These are phyloP conservation scores for Gasterosteus aculeatus DNA, from an alignment of 2,113 vertebrate genomes.

Conservation along the genomic window DNA sequence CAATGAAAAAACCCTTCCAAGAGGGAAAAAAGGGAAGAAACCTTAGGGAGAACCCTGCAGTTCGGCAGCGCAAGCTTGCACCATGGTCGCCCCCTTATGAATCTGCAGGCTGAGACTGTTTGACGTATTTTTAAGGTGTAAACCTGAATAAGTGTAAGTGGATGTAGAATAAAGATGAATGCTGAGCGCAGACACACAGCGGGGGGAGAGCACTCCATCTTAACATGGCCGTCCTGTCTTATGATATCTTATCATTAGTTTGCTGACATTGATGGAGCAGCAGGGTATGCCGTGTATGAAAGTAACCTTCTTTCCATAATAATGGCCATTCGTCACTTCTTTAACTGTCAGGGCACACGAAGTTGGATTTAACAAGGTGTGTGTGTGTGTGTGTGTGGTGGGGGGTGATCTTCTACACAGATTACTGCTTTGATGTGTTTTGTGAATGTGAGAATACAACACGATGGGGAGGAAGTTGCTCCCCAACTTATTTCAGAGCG, in stretches of 20 bases:
- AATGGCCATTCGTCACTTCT: slow-evolving; percentile 80
- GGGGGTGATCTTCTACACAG: slow-evolving; percentile 44
- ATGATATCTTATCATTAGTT: slow-evolving; percentile 86
- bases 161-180: slow-evolving; percentile 79
- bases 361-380: slow-evolving; percentile 60
- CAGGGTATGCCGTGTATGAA: slow-evolving; percentile 70
- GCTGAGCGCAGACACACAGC: slow-evolving; percentile 48
- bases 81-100: slow-evolving; percentile 1
- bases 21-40: too few relatives aligned
- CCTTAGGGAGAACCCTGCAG: too few relatives aligned
- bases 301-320: slow-evolving; percentile 85
- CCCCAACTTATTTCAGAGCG: background rate
- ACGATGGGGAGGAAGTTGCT: slow-evolving; percentile 33
- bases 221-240: slow-evolving; percentile 77
- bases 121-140: slow-evolving; percentile 60
- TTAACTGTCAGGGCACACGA: slow-evolving; percentile 72
- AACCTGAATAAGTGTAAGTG: slow-evolving; percentile 67
- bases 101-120: slow-evolving; percentile 32
- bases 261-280: slow-evolving; percentile 81
- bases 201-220: slow-evolving; percentile 73
- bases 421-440: slow-evolving; percentile 72
- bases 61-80: too few relatives aligned
- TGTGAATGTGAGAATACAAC: slow-evolving; percentile 61
- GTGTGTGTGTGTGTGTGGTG: slow-evolving; percentile 1
- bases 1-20: too few relatives aligned